Base-by-base conservation (phyloP, 2,888 invertebrate species). In the Xestia sexstrigata region DNA sequence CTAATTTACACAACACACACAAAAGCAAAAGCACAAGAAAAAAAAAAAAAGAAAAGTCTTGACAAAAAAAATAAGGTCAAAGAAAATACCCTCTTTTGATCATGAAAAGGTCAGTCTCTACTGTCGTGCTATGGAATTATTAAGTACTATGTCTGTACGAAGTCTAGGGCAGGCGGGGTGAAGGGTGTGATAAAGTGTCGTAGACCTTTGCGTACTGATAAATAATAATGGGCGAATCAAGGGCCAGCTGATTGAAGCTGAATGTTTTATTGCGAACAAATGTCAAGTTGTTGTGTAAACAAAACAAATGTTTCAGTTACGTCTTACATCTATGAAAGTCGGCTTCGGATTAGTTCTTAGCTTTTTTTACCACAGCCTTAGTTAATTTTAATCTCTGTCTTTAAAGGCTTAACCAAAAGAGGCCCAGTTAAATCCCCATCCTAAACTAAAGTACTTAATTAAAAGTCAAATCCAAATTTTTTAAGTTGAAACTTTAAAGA, bases 131-230 rank as follows among this genome's bases (percentile, higher is more conserved):
- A 60, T 30, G 20, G 9, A 30, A 62, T 30, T 6, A 62, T 62
- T 62, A 62, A 62, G 35, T 8, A 11, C 62, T 62, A 58, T 26
- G 39, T 42, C 20, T 30, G n/a, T 71, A 71, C 35, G 1, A 7
- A 68, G 30, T n/a, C 23, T 30, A 74, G 20, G 2, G 20, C n/a
- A 35, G 20, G 0, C 3, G 20, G 58, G 81, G 42, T 78, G 75
- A 81, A 66, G 69, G 68, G 60, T 45, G 23, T 55, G 88, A 88
- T 87, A 85, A 80, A 39, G 42, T 49, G 88, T 88, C 87, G 63
- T 71, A 60, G 88, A 87, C 86, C 86, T 80, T 77, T 81, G 63
- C 60, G 52, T n/a, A 39, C 68, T 79, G 79, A 85, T 79, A 79
- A 79, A 65, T 66, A 45, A 69, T 55, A 30, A 75, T 58, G 42